These are phyloP conservation scores for Coelopa pilipes DNA, from an alignment of 2,888 invertebrate genomes.

Conservation along the genomic window DNA sequence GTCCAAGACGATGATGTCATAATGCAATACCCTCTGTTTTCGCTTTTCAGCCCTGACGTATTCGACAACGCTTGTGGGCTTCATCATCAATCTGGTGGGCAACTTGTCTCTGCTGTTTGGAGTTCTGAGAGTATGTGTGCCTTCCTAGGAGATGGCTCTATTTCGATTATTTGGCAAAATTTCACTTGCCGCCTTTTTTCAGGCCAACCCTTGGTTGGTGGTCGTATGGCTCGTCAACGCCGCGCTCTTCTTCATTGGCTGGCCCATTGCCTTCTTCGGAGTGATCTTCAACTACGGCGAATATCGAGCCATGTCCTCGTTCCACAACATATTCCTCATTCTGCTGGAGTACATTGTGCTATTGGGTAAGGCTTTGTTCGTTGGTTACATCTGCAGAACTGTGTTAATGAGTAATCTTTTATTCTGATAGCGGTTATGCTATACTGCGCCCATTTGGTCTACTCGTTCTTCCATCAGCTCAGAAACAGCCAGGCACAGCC, in stretches of 20 bases:
- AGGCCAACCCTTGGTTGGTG: slow-evolving; percentile 50
- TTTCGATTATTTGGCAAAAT: background rate
- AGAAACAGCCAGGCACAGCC: slow-evolving; percentile 48
- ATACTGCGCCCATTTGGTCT: slow-evolving; percentile 53
- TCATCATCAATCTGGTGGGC: slow-evolving; percentile 46
- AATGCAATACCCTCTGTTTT: slow-evolving; percentile 13
- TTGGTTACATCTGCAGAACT: background rate
- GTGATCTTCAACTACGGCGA: slow-evolving; percentile 55
- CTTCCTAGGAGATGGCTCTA: background rate
- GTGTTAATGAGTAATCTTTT: background rate
- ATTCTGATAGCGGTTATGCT: slow-evolving; percentile 13
- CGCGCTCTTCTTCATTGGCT: slow-evolving; percentile 47
- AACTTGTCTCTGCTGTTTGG: slow-evolving; percentile 53
- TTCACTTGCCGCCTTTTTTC: slow-evolving; percentile 9
- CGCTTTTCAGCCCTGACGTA: slow-evolving; percentile 45
- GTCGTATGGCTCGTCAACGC: slow-evolving; percentile 52
- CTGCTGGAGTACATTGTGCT: slow-evolving; percentile 47
- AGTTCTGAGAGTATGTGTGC: slow-evolving; percentile 47
- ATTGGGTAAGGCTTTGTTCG: slow-evolving; percentile 47
- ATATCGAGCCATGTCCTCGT: slow-evolving; percentile 49
- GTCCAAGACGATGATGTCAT: slow-evolving; percentile 17
- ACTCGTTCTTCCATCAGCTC: slow-evolving; percentile 52
- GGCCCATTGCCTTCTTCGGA: slow-evolving; percentile 53
- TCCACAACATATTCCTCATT: slow-evolving; percentile 46
- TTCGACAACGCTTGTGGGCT: slow-evolving; percentile 43